Evolutionary conservation across 2,113 vertebrate species (phyloP), one percentile per base, ranked within the genome.

Genomic region (Pituophis catenifer): DNA sequence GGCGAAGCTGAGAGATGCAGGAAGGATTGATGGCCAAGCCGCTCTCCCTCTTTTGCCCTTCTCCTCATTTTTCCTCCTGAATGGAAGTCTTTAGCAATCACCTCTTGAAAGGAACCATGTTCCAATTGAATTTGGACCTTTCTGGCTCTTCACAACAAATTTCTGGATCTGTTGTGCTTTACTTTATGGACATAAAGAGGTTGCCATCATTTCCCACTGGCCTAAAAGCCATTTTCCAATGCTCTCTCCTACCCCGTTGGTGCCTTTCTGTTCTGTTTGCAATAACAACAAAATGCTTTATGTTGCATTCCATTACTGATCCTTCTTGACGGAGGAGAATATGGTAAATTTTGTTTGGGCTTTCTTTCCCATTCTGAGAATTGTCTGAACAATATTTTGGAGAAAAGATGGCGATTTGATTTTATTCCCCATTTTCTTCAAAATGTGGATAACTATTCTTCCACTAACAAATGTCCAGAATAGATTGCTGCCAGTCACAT

Each of bases 401-500:
- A 89, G 33, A 86, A 48, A 93, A 95, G 33, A 85, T 91, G 1
- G 94, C 70, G 92, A 93, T 0, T 0, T 21, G 92, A 93, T 44
- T 95, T 93, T 94, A 90, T 90, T 48, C 44, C 58, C 81, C 89
- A 88, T 55, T 95, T 75, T 38, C 91, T 38, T 81, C 94, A 91
- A 29, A 95, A 94, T 94, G 95, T n/a, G 86, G 17, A 94, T 65
- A 95, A 94, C 88, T 95, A 95, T 95, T 94, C 91, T 88, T 24
- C 92, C 96, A 93, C 94, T 92, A 94, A 85, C 92, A 53, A 88
- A 97, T 92, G 94, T 89, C 95, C 93, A 96, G 81, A 92, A 96
- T 86, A 96, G 97, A 97, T 96, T 95, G n/a, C 91, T 93, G 70
- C 94, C 93, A 93, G 92, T 70, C 52, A 91, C 44, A 52, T 94